Evolutionary conservation across 1,140 invertebrate species (phyloP).

Genomic region (Nasonia giraulti): DNA sequence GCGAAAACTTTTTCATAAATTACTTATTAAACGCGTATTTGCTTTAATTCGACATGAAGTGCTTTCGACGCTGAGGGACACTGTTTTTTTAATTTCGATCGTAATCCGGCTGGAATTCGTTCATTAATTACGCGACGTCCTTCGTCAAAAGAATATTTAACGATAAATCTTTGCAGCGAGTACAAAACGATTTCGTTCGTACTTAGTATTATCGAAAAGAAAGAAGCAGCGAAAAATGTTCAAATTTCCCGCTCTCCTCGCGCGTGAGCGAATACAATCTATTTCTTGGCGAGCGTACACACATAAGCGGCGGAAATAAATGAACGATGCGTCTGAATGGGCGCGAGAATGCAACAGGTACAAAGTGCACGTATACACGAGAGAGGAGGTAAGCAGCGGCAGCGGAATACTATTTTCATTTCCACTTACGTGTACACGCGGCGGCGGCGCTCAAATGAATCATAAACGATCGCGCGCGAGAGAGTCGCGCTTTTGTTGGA

Average conservation of each 20-base stretch:
- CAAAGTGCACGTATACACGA: background rate
- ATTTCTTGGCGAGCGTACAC: background rate
- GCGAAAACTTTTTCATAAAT: background rate
- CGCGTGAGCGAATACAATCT: background rate
- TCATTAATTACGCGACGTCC: too few species aligned
- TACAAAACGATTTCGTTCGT: too few species aligned
- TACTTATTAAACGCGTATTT: background rate
- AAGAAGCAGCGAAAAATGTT: too few species aligned
- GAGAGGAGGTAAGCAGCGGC: constrained; percentile 2
- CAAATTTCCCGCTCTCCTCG: too few species aligned
- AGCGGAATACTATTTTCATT: constrained; percentile 38
- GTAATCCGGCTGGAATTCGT: too few species aligned
- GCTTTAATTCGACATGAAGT: background rate
- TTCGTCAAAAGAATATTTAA: too few species aligned
- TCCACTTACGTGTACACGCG: constrained; percentile 6
- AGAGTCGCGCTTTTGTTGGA: background rate
- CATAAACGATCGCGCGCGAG: background rate
- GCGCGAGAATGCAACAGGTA: constrained; percentile 38
- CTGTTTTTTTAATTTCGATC: background rate
- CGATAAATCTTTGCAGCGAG: too few species aligned
- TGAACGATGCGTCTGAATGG: constrained; percentile 28
- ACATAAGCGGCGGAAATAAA: constrained; percentile 24
- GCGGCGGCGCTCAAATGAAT: constrained; percentile 19
- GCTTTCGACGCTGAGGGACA: background rate
- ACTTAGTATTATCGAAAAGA: too few species aligned